Percentiles rank a stretch among this genome's conserved stretches.
Evolutionary conservation across 2,113 vertebrate genomes (phyloP).

Genomic region (Nibea albiflora): DNA sequence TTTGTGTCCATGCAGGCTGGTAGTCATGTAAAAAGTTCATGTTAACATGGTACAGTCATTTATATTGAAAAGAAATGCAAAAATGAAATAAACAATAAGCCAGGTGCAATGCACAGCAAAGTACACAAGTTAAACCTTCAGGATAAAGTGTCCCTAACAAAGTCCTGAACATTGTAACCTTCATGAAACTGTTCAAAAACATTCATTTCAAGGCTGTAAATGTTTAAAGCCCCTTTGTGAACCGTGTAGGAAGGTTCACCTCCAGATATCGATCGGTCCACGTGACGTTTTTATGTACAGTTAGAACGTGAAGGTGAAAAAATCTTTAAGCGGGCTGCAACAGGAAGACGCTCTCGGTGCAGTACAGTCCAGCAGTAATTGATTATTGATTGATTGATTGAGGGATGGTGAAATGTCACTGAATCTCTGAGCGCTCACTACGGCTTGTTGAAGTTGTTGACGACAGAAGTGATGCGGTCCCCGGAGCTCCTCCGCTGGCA

Average conservation of each 20-base stretch:
- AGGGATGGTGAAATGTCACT: not conserved
- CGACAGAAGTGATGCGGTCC: not conserved
- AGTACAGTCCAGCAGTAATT: slow-evolving; percentile 23
- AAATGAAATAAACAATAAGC: not conserved
- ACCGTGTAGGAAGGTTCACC: not conserved
- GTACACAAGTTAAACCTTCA: not conserved
- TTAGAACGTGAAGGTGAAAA: slow-evolving; percentile 8
- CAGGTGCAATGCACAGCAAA: not conserved
- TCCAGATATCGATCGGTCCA: slow-evolving; percentile 13
- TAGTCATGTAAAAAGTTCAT: not conserved
- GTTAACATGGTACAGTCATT: not conserved
- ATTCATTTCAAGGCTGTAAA: not conserved
- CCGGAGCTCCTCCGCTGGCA: not conserved
- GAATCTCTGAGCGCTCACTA: slow-evolving; percentile 5
- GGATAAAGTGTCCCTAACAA: not conserved
- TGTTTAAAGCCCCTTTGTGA: not conserved
- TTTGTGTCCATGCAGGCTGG: not conserved
- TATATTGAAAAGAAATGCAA: not conserved
- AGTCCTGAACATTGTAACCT: no score
- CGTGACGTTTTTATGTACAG: slow-evolving; percentile 30
- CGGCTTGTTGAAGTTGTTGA: slow-evolving; percentile 29
- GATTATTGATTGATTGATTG: slow-evolving; percentile 57
- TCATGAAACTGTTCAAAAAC: not conserved
- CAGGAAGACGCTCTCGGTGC: slow-evolving; percentile 3
- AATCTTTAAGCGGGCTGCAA: slow-evolving; percentile 34